Base-by-base conservation (phyloP, 2,113 vertebrate genomes). In the Coregonus clupeaformis region DNA sequence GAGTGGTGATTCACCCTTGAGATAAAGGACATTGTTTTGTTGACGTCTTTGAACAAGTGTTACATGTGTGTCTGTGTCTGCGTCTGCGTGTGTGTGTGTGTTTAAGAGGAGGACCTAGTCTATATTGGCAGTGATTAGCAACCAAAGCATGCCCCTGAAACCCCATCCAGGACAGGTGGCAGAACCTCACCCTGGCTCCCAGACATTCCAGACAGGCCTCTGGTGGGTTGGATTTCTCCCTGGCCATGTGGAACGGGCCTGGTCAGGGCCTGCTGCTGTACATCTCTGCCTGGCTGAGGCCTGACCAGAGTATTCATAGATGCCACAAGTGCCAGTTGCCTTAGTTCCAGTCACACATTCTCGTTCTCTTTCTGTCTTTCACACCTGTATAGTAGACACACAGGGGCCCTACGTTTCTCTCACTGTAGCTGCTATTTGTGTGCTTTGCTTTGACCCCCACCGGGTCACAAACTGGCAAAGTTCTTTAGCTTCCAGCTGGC, bases 91-190 rank as follows among this genome's bases (percentile, higher is more conserved):
- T 36, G 64, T 42, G 29, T 29, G 45, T 67, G 59, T 67, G 27
- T 16, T 24, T 57, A 32, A 18, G 65, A 22, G 16, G 18, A 42
- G 22, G 16, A 6, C 36, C 36, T 42, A 42, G 9, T 45, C 13
- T 69, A 14, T 68, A 24, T 45, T 72, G 71, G 69, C 64, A 25
- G 64, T 52, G 47, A 67, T 74, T 72, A 71, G 36, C 64, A 14
- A 27, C 52, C 20, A 22, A 13, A 71, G 27, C 29, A 78, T 66
- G 52, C 14, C 16, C n/a, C 73, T 84, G 82, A 80, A 86, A 84
- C 75, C 47, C 47, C 81, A 82, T 82, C 79, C 73, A 47, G 30
- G 77, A 85, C 85, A 87, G 85, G 69, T 87, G 85, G 69, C 55
- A 66, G 64, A 65, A 74, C 83, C 83, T 74, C 83, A 72, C 81